Base-by-base conservation (phyloP, 2,888 invertebrate species). In the Platynereis dumerilii region DNA sequence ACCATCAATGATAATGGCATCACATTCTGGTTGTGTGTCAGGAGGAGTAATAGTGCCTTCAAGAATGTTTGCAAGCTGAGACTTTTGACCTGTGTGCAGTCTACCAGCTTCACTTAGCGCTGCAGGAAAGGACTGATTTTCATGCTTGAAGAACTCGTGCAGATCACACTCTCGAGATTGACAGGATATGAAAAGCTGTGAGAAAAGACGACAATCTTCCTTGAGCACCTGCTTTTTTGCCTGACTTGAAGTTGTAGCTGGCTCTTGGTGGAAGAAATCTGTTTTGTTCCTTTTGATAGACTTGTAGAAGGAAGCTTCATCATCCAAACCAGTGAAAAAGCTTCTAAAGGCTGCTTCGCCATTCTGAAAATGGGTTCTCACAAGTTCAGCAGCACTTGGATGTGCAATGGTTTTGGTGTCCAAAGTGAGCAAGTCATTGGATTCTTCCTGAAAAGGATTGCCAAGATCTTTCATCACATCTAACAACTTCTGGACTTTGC, bases 391-490 rank as follows among this genome's bases (percentile, higher is more conserved):
- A 20, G 56, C 58, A 67, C 52, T 64, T 15, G 62, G 52, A 53
- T 69, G 42, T 12, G 67, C 69, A 58, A 69, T 60, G 28, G 39
- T 44, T 55, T 69, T 71, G 48, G 67, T 69, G 64, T 71, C 69
- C 15, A 72, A 53, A n/a, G 60, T 52, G 5, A 72, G 52, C 34
- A 71, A 58, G 52, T 71, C 72, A 24, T 20, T 55, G 60, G 20
- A 56, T 44, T 65, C 61, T 44, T 61, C 63, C 29, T 59, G 29
- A 58, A 72, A 73, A 10, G 68, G 70, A 60, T 71, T 67, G 26
- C 72, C 67, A 39, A 70, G 34, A 1, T 72, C 66, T 44, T 55
- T 24, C 28, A 70, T 57, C 1, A 29, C 58, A 0, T 1, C 17
- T 17, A 55, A 60, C 26, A 72, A 34, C 60, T 62, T 68, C 20